Evolutionary conservation across 2,888 invertebrate species (phyloP), one percentile per base, ranked within the genome.

Genomic region (Hofmannophila pseudospretella): DNA sequence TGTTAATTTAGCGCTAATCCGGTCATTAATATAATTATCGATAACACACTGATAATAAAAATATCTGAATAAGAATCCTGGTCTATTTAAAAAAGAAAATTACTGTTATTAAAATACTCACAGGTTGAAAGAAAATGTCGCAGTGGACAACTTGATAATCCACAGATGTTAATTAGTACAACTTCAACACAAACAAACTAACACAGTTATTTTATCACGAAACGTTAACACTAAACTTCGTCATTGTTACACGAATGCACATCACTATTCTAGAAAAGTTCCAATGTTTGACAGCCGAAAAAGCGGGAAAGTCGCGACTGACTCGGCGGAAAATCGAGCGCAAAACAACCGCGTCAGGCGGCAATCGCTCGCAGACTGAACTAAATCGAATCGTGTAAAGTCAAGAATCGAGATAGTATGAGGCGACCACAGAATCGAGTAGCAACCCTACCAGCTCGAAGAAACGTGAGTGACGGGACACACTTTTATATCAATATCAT

Each of bases 321-420:
- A 29, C 29, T 34, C 8, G 11, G 10, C 30, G 34, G 38, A 36
- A 39, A 44, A 33, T 12, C 36, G 36, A 39, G 28, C 23, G n/a
- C 41, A 16, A 45, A 38, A 58, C 68, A 42, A 45, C 51, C 42
- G 26, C 36, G 32, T 40, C 41, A 22, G 40, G 50, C 66, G 59
- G 64, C 73, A 55, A 51, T 53, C 54, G 64, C 67, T 63, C 70
- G 73, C 73, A 56, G 60, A 78, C 80, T 79, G n/a, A 66, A 59
- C n/a, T 23, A 23, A 23, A 47, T 47, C 28, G 41, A n/a, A 23
- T 23, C 8, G 10, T 4, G 27, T 11, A 4, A 34, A 32, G 10
- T 34, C 34, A 31, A 34, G 26, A 32, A 29, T 32, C 39, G 32
- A 36, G 32, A 26, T 22, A 16, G 5, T 5, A 20, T 16, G 13